Evolutionary conservation across 2,888 invertebrate genomes (phyloP), one percentile per base, ranked within the genome.

Genomic region (Plagodis pulveraria): DNA sequence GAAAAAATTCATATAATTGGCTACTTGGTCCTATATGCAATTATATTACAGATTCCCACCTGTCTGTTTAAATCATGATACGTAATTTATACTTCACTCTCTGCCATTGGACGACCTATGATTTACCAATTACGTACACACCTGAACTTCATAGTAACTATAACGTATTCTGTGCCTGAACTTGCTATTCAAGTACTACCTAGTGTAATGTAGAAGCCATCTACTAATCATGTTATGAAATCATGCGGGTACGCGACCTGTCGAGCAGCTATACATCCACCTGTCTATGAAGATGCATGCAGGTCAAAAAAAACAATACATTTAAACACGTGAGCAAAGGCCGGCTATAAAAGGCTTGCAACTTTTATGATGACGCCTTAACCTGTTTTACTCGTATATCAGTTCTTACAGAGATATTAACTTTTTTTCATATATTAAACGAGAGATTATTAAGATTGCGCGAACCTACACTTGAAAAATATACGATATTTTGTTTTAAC

Each of bases 201-300:
- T 22, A 22, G 50, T 47, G 59, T 59, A 55, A 66, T 60, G 66
- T 63, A 60, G 61, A 57, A 63, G 66, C 54, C 53, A 65, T 62
- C 53, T 58, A 58, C 66, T 58, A 63, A 67, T 65, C 62, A 65
- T 61, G 62, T 63, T 62, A 62, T 70, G 63, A 70, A 73, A 70
- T 70, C 65, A 78, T 78, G 76, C 78, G 77, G 78, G 77, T 66
- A 69, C 76, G 59, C 69, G 68, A 71, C 77, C 77, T 76, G 72
- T 71, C 70, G 46, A 40, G 58, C 47, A 42, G 41, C 61, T 33
- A 47, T 51, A 44, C 46, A 67, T 66, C 62, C 74, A 74, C 73
- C 76, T 73, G 76, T 73, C 73, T 55, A 22, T 50, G 40, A 46
- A 51, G 48, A 62, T 47, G 49, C 57, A 50, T 59, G 59, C 45